Conservation (phyloP, 2,113 vertebrate genomes). For the Physeter macrocephalus region DNA sequence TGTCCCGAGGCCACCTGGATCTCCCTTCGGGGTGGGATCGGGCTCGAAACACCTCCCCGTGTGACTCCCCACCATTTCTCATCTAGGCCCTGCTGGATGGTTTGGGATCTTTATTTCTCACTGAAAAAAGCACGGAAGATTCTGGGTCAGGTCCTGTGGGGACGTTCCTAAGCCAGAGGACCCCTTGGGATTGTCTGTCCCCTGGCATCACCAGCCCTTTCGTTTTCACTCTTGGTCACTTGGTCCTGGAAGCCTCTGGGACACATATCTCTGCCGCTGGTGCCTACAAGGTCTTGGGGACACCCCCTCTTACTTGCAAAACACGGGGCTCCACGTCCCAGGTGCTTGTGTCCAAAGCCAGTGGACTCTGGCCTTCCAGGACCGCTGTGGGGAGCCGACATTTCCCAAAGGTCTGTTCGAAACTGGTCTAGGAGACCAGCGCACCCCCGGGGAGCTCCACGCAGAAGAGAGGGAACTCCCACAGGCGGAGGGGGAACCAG, state of each 20-base stretch:
- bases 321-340: fast-evolving
- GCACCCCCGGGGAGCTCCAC: not conserved
- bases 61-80: not conserved
- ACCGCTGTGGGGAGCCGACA: fast-evolving
- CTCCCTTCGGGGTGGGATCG: not conserved
- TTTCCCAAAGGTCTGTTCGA: not conserved
- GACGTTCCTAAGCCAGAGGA: not conserved
- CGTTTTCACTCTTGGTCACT: not conserved
- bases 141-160: not conserved
- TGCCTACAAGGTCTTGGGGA: not conserved
- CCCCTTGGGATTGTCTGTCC: not conserved
- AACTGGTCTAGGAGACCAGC: not conserved
- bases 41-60: not conserved
- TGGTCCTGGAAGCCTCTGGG: not conserved
- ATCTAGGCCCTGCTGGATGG: not conserved
- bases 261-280: not conserved
- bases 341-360: not conserved
- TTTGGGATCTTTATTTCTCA: not conserved
- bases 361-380: not conserved
- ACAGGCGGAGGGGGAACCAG: not conserved
- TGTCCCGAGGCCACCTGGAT: not conserved
- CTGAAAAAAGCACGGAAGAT: not conserved
- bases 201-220: not conserved
- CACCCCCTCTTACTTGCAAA: fast-evolving
- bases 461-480: not conserved